Percentiles rank a stretch among this genome's conserved stretches.
Evolutionary conservation across 2,113 vertebrate genomes (phyloP).

Genomic region (Colinus virginianus): DNA sequence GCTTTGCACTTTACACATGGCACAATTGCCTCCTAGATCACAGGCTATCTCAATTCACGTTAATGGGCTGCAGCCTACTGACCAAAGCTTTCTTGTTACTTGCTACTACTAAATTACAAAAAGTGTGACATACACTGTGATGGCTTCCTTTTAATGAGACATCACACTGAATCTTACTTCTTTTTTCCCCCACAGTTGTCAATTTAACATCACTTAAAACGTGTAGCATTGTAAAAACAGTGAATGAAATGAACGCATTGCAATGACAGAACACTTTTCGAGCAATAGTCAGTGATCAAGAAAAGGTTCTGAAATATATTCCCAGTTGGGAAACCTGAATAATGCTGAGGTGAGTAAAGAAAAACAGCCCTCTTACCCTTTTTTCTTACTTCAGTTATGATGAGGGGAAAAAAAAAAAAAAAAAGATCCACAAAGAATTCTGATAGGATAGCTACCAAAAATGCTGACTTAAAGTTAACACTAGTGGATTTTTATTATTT

Average conservation of each 20-base stretch:
- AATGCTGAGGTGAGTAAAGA: not conserved
- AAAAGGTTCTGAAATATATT: not conserved
- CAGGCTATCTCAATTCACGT: not conserved
- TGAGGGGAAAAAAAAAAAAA: not conserved
- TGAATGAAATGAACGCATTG: not conserved
- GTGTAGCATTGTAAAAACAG: not conserved
- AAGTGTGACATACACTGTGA: not conserved
- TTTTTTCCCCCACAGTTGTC: not conserved
- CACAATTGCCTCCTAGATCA: not conserved
- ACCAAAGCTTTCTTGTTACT: conserved; percentile 16
- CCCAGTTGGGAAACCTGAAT: not conserved
- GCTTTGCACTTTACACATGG: conserved; percentile 24
- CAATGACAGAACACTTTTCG: not conserved
- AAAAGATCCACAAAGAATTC: not conserved
- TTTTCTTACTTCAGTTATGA: not conserved
- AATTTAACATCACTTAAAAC: not conserved
- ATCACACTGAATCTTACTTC: not conserved
- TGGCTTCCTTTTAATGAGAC: conserved; percentile 19
- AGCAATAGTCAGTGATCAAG: not conserved
- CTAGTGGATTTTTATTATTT: conserved; percentile 34
- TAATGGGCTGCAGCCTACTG: conserved; percentile 1
- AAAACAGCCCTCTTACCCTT: not conserved
- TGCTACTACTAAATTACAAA: not conserved
- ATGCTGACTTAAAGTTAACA: conserved; percentile 4
- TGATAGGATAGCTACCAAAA: conserved; percentile 3